These are phyloP conservation scores for Leucosticte australis DNA, from an alignment of 2,113 vertebrate species.

Conservation along the genomic window DNA sequence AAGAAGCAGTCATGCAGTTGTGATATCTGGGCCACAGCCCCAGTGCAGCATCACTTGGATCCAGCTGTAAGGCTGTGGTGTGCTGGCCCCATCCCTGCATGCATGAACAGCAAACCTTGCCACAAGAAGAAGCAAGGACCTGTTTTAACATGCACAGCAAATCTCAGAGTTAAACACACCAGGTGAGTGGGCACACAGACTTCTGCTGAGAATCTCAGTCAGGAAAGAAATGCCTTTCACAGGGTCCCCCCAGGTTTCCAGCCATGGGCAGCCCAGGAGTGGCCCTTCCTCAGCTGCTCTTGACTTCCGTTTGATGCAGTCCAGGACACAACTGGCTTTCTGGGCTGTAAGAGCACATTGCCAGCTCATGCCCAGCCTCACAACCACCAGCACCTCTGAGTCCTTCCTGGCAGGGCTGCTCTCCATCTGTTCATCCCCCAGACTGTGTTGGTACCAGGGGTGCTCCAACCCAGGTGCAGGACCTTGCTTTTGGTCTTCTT, in stretches of 20 bases:
- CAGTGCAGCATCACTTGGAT: not conserved
- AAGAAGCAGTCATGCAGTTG: not conserved
- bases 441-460: not conserved
- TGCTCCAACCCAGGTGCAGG: not conserved
- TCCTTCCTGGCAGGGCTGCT: not conserved
- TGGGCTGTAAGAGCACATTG: not conserved
- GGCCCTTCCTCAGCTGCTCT: not conserved
- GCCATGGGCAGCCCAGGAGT: not conserved
- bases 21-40: not conserved
- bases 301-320: not conserved
- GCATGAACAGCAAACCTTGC: not conserved
- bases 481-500: not conserved
- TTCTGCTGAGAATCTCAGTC: not conserved
- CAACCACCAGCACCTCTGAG: not conserved
- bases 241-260: not conserved
- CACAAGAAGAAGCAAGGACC: not conserved
- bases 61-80: not conserved
- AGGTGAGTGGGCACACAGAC: rapidly evolving
- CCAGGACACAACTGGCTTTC: not conserved
- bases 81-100: not conserved
- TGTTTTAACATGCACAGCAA: not conserved
- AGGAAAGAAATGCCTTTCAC: not conserved
- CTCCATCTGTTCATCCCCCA: not conserved
- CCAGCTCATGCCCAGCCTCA: not conserved
- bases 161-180: not conserved